Evolutionary conservation across 2,888 invertebrate genomes (phyloP), one percentile per base, ranked within the genome.

Genomic region (Stenodema calcarata): DNA sequence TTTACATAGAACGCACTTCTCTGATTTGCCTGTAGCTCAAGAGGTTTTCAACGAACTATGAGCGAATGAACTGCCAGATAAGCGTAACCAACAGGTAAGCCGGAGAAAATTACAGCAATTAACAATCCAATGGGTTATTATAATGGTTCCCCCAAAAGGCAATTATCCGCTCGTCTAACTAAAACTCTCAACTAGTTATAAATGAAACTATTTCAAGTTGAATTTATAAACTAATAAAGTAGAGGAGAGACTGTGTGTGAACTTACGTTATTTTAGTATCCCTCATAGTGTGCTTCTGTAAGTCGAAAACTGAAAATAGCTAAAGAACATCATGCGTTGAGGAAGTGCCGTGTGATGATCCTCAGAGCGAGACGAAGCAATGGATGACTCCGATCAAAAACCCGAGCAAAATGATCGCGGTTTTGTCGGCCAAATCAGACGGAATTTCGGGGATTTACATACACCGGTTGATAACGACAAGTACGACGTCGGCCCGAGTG

Each of bases 211-310:
- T 30, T 30, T 27, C 30, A 30, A 12, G 70, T 27, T 70, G 11
- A 23, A 27, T 18, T 16, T 14, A 12, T n/a, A 14, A 18, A 35
- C n/a, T n/a, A 75, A 30, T n/a, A 35, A 35, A 30, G n/a, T 35
- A 16, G 35, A 35, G 4, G 35, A 75, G 35, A 28, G 16, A 14
- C 6, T 44, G 78, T 35, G 23, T 11, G 27, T 47, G 28, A 35
- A 87, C 88, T 88, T 87, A 88, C 88, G 87, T 86, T 88, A 86
- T 42, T 88, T 88, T 88, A 87, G 86, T 86, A 80, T 88, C 87
- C 44, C 87, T 88, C 88, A 88, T 88, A 42, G 75, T 87, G 78
- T 62, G 50, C 35, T 28, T 35, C 14, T 62, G 70, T 70, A 23
- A 28, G 54, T 18, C 11, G 75, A 14, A 44, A 35, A 69, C 30